Conservation (phyloP, 2,113 vertebrate genomes). For the Chloebia gouldiae region DNA sequence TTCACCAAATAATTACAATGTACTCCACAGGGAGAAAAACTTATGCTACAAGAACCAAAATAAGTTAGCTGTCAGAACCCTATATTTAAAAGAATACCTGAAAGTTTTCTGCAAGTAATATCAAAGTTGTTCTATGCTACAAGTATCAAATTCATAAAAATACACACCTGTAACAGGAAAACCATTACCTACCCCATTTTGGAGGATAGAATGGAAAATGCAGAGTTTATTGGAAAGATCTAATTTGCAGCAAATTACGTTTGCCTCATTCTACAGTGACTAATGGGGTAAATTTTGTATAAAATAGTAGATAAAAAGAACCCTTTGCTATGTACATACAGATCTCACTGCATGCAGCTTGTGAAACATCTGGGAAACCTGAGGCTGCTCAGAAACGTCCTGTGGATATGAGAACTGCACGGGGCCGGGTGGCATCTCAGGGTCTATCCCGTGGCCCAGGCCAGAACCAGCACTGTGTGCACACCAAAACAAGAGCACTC, state of each 20-base stretch:
- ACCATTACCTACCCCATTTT: neutral
- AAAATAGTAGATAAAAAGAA: neutral
- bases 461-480: neutral
- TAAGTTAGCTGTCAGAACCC: neutral
- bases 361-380: neutral
- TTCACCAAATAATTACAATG: neutral
- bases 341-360: neutral
- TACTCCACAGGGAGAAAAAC: neutral
- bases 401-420: neutral
- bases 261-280: neutral
- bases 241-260: neutral
- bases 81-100: neutral
- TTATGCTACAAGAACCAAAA: neutral
- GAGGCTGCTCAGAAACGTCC: neutral
- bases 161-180: neutral
- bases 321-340: rapidly evolving
- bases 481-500: neutral
- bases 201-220: neutral
- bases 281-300: neutral
- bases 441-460: neutral
- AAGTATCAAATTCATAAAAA: neutral
- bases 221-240: neutral
- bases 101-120: neutral
- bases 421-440: neutral
- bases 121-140: neutral